These are phyloP conservation scores for Holocentrus rufus DNA, from an alignment of 2,797 vertebrate genomes.

Conservation along the genomic window DNA sequence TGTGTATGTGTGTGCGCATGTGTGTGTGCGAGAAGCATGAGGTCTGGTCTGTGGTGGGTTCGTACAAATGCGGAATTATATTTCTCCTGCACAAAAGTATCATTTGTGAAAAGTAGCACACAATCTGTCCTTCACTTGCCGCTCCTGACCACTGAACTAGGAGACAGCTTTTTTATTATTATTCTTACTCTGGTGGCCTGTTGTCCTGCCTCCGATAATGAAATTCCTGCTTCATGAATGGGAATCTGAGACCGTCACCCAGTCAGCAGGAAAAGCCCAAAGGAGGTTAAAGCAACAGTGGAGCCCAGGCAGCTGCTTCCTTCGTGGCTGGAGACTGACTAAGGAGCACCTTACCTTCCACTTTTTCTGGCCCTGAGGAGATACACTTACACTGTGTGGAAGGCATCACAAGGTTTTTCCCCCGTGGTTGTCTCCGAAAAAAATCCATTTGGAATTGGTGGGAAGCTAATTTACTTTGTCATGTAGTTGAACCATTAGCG, in stretches of 20 bases:
- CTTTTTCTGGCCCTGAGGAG: background rate
- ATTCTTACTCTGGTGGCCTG: conserved; percentile 20
- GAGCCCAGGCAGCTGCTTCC: background rate
- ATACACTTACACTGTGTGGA: no score
- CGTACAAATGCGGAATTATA: background rate
- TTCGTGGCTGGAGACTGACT: conserved; percentile 1
- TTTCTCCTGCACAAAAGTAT: conserved; percentile 18
- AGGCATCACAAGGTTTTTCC: no score
- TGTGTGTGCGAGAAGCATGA: background rate
- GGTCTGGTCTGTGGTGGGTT: background rate
- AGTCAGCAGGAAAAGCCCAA: conserved; percentile 25
- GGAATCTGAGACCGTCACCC: conserved; percentile 46
- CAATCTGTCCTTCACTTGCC: background rate
- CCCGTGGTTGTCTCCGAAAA: no score
- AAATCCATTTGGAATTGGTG: no score
- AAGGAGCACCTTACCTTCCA: background rate
- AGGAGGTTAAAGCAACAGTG: conserved; percentile 40
- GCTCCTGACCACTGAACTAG: conserved; percentile 16
- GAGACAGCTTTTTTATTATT: conserved; percentile 34
- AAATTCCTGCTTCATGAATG: conserved; percentile 45
- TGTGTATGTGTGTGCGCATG: conserved; percentile 6
- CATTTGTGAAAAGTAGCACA: conserved; percentile 8
- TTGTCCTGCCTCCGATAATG: conserved; percentile 30
- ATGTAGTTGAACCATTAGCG: background rate
- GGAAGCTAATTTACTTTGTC: background rate